Evolutionary conservation across 2,888 invertebrate genomes (phyloP).

Genomic region (Drosophila emarginata): DNA sequence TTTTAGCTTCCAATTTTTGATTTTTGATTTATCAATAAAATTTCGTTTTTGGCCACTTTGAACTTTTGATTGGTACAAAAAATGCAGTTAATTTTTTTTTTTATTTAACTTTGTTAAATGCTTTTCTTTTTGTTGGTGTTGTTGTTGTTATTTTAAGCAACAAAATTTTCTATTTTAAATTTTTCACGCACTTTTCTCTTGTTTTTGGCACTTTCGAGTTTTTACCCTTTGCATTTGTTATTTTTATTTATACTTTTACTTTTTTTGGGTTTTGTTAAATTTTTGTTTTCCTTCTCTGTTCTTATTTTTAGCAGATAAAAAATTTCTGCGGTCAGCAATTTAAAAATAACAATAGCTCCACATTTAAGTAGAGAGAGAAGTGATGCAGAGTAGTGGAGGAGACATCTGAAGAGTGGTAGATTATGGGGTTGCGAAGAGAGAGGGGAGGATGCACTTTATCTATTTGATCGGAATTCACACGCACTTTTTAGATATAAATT

Average conservation of each 20-base stretch:
- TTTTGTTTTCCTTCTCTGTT: slow-evolving; percentile 54
- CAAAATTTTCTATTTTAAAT: slow-evolving; percentile 25
- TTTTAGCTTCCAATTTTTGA: slow-evolving; percentile 7
- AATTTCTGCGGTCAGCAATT: slow-evolving; percentile 71
- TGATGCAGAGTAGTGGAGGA: neutral
- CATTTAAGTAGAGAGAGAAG: slow-evolving; percentile 25
- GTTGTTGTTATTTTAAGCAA: slow-evolving; percentile 14
- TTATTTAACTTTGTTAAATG: slow-evolving; percentile 34
- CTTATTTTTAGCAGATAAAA: slow-evolving; percentile 63
- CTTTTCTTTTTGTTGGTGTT: slow-evolving; percentile 6
- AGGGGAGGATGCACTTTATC: slow-evolving; percentile 26
- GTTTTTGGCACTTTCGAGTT: slow-evolving; percentile 70
- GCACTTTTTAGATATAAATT: neutral
- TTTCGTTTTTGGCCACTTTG: slow-evolving; percentile 4
- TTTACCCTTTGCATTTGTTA: slow-evolving; percentile 68
- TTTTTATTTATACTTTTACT: slow-evolving; percentile 54
- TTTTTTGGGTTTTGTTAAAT: slow-evolving; percentile 24
- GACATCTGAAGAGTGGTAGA: slow-evolving; percentile 1
- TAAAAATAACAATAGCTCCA: slow-evolving; percentile 66
- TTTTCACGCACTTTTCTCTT: slow-evolving; percentile 52
- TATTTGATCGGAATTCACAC: slow-evolving; percentile 6
- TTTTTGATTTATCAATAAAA: neutral
- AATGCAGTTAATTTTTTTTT: slow-evolving; percentile 11
- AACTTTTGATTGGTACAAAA: slow-evolving; percentile 31
- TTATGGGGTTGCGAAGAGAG: neutral